Evolutionary conservation across 1,140 invertebrate genomes (phyloP).

Genomic region (Drosophila lini): DNA sequence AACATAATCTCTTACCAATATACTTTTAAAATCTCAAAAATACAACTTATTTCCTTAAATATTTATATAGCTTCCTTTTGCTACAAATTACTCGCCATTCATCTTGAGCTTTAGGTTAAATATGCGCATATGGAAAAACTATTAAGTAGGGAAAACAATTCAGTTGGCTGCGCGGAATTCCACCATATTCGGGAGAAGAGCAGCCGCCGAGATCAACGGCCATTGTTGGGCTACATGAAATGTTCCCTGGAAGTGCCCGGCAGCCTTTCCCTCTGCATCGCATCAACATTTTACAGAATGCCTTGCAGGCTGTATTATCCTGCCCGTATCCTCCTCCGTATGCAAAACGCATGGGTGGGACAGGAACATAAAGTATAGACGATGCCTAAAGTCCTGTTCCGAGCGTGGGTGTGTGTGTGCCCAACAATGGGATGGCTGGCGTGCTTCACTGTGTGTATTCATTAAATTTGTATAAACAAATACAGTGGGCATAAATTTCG

Average conservation of each 20-base stretch:
- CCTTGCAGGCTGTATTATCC: conserved; percentile 32
- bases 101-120: conserved; percentile 1
- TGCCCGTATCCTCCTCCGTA: conserved; percentile 3
- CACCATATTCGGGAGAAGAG: not conserved
- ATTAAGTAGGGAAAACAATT: conserved; percentile 18
- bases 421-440: conserved; percentile 36
- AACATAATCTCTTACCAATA: not conserved
- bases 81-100: not conserved
- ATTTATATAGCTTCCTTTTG: not conserved
- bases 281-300: conserved; percentile 34
- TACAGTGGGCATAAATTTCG: conserved; percentile 71
- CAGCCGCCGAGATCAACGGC: not conserved
- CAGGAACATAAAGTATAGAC: conserved; percentile 38
- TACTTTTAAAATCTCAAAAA: no score
- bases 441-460: conserved; percentile 64
- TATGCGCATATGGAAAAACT: conserved; percentile 30
- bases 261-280: conserved; percentile 14
- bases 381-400: conserved; percentile 19
- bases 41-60: not conserved
- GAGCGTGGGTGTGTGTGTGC: not conserved
- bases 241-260: conserved; percentile 16
- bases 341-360: conserved; percentile 35
- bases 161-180: conserved; percentile 7
- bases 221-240: conserved; percentile 16
- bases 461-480: conserved; percentile 84